Conservation (phyloP, 2,888 invertebrate species). For the Thyatira batis region DNA sequence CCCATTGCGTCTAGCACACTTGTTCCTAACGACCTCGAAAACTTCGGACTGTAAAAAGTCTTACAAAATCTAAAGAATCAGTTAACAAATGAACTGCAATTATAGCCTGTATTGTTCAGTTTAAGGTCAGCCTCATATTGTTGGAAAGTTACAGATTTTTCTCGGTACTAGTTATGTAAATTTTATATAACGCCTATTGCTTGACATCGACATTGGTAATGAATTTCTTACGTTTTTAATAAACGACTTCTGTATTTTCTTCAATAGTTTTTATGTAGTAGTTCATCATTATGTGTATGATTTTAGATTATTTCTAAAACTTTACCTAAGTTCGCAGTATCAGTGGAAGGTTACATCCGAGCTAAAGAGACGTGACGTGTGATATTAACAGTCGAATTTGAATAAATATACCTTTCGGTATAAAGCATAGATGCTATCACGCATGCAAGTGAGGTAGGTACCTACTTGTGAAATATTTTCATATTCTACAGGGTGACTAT, state of each 20-base stretch:
- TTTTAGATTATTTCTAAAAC: neutral
- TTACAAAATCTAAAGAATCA: slow-evolving; percentile 10
- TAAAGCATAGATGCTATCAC: slow-evolving; percentile 8
- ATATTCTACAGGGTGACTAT: neutral
- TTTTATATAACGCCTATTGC: neutral
- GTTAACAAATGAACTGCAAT: slow-evolving; percentile 39
- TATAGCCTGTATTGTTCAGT: slow-evolving; percentile 40
- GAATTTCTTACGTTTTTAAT: neutral
- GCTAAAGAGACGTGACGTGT: slow-evolving; percentile 32
- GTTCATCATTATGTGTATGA: neutral
- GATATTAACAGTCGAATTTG: slow-evolving; percentile 44
- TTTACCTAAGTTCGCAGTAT: slow-evolving; percentile 28
- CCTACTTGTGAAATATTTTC: neutral
- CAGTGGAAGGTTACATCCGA: slow-evolving; percentile 2
- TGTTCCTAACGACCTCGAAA: slow-evolving; percentile 67
- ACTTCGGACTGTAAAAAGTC: slow-evolving; percentile 45
- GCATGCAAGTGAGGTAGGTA: slow-evolving; percentile 9
- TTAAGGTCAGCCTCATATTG: slow-evolving; percentile 34
- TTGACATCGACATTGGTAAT: neutral
- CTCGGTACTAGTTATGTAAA: slow-evolving; percentile 15
- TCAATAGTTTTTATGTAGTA: no score
- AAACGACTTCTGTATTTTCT: no score
- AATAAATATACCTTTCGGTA: slow-evolving; percentile 33
- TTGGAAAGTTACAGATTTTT: slow-evolving; percentile 31
- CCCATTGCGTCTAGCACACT: slow-evolving; percentile 63